Evolutionary conservation across 2,888 invertebrate genomes (phyloP).

Genomic region (Eupeodes luniger): DNA sequence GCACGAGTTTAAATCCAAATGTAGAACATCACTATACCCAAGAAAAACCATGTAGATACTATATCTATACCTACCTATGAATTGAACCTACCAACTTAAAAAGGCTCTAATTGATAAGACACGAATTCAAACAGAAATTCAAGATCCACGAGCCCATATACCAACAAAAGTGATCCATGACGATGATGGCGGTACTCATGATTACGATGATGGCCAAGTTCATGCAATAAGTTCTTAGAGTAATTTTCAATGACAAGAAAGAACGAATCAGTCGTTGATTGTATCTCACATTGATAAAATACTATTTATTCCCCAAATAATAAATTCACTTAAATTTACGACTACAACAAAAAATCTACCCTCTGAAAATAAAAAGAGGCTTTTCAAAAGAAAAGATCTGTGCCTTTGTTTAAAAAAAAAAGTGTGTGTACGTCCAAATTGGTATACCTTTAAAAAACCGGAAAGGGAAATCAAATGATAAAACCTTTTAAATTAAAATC

Average conservation of each 20-base stretch:
- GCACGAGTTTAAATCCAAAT: conserved; percentile 61
- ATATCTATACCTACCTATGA: too few relatives aligned
- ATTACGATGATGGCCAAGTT: conserved; percentile 24
- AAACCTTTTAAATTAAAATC: neutral
- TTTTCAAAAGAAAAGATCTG: neutral
- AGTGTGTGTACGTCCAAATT: neutral
- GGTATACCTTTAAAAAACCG: neutral
- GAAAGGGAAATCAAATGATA: conserved; percentile 25
- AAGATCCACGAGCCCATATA: conserved; percentile 23
- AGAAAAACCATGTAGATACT: neutral
- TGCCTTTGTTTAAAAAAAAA: conserved; percentile 1
- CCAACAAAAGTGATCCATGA: conserved; percentile 25
- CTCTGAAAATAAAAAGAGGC: neutral
- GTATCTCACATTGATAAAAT: conserved; percentile 68
- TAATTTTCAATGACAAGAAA: conserved; percentile 33
- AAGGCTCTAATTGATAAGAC: conserved; percentile 63
- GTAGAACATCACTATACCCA: conserved; percentile 43
- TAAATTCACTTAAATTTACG: neutral
- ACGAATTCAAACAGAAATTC: conserved; percentile 37
- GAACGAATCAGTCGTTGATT: conserved; percentile 60
- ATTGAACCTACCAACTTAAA: neutral
- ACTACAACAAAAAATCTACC: neutral
- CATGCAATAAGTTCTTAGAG: conserved; percentile 45
- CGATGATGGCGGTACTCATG: neutral
- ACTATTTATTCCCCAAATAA: neutral